phyloP scores from a whole-genome alignment of 2,888 invertebrate species.

The Philopedon plagiatum region DNA sequence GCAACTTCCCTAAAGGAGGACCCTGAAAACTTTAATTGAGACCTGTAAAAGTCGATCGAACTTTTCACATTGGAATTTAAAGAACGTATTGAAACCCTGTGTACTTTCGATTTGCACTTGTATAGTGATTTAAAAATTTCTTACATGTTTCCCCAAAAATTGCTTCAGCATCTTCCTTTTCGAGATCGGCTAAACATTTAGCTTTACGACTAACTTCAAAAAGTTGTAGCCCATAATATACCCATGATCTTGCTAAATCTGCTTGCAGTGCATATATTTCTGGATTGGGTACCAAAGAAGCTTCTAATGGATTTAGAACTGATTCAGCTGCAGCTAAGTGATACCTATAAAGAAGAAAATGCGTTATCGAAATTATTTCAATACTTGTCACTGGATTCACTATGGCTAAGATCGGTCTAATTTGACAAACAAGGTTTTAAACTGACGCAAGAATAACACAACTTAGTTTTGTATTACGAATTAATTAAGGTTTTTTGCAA shows the following conservation, averaged over 20 bases:
- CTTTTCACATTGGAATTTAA: too few species aligned
- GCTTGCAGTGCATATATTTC: slow-evolving; percentile 60
- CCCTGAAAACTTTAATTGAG: too few species aligned
- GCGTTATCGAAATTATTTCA: too few species aligned
- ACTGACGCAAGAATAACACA: too few species aligned
- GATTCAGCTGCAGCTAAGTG: slow-evolving; percentile 74
- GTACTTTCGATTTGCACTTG: background rate
- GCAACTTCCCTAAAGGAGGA: too few species aligned
- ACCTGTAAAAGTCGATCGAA: too few species aligned
- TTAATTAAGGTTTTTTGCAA: too few species aligned
- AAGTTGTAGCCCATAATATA: slow-evolving; percentile 74
- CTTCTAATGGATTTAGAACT: slow-evolving; percentile 73
- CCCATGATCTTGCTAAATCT: slow-evolving; percentile 73
- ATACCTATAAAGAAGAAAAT: slow-evolving; percentile 27
- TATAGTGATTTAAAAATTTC: background rate
- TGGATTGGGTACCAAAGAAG: slow-evolving; percentile 63
- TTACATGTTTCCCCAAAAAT: background rate
- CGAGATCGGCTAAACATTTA: slow-evolving; percentile 58
- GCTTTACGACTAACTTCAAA: slow-evolving; percentile 73
- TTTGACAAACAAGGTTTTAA: too few species aligned
- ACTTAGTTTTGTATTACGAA: too few species aligned
- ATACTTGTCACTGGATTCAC: too few species aligned
- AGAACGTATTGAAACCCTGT: too few species aligned
- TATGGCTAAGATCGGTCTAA: too few species aligned
- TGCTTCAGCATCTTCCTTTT: slow-evolving; percentile 55